Evolutionary conservation across 2,888 invertebrate species (phyloP).

Genomic region (Plusia festucae): DNA sequence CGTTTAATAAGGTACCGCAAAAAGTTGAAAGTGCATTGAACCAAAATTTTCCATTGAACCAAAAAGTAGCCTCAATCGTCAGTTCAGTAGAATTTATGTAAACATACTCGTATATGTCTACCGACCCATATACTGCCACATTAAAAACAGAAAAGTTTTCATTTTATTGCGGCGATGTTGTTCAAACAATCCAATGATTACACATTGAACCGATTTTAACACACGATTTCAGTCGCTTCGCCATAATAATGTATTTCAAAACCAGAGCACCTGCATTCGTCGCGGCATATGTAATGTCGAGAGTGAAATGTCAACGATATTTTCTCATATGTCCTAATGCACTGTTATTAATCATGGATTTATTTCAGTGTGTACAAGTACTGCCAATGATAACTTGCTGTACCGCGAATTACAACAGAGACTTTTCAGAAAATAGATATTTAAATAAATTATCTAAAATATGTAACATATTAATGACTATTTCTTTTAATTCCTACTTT

Average conservation of each 20-base stretch:
- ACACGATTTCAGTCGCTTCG: slow-evolving; percentile 9
- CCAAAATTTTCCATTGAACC: too few species aligned
- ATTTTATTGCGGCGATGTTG: slow-evolving; percentile 17
- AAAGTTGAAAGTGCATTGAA: too few species aligned
- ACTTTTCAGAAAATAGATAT: too few species aligned
- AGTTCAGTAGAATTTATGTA: too few species aligned
- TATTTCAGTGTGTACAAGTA: slow-evolving; percentile 69
- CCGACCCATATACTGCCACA: slow-evolving; percentile 2
- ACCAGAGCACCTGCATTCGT: slow-evolving; percentile 52
- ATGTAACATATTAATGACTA: too few species aligned
- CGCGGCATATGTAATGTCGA: slow-evolving; percentile 32
- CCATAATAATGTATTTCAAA: slow-evolving; percentile 34
- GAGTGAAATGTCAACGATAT: slow-evolving; percentile 76
- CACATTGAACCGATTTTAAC: slow-evolving; percentile 12
- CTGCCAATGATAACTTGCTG: slow-evolving; percentile 47
- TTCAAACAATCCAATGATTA: slow-evolving; percentile 28
- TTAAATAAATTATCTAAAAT: too few species aligned
- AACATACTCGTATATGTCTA: background rate
- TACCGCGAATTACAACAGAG: slow-evolving; percentile 17
- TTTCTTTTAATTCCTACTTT: too few species aligned
- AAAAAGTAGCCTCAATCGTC: too few species aligned
- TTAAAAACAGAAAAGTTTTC: slow-evolving; percentile 17
- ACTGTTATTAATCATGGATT: slow-evolving; percentile 70
- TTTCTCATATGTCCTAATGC: slow-evolving; percentile 63
- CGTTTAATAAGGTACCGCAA: too few species aligned